Evolutionary conservation across 2,797 vertebrate species (phyloP).

Genomic region (Enteromius thamalakanensis): DNA sequence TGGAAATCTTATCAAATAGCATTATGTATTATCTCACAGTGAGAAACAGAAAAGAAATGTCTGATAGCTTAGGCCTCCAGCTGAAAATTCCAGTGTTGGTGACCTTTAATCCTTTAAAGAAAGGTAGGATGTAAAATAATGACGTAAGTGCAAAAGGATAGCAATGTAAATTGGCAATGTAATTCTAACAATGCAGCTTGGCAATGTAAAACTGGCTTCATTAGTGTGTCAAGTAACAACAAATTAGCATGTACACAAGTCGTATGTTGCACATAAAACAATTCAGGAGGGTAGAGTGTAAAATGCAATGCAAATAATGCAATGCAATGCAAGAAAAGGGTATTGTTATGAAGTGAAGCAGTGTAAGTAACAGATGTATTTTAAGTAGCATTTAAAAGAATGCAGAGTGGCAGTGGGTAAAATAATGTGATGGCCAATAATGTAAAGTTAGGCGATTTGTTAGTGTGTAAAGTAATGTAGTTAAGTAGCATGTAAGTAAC

Average conservation of each 20-base stretch:
- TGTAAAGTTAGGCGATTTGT: neutral
- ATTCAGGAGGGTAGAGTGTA: neutral
- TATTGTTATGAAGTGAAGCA: neutral
- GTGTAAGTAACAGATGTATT: neutral
- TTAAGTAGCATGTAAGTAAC: neutral
- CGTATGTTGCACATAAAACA: neutral
- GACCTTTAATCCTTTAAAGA: neutral
- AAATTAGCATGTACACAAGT: neutral
- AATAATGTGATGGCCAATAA: neutral
- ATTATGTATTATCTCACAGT: conserved; percentile 11
- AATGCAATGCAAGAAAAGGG: neutral
- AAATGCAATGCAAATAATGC: neutral
- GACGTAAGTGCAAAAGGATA: neutral
- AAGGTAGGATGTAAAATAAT: neutral
- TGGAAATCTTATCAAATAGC: neutral
- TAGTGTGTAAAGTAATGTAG: neutral
- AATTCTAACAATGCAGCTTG: neutral
- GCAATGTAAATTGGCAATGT: neutral
- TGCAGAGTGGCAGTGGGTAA: neutral
- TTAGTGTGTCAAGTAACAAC: neutral
- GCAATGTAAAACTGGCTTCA: neutral
- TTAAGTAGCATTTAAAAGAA: neutral
- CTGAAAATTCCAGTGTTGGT: neutral
- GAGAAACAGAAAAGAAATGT: neutral
- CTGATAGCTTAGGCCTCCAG: neutral